Base-by-base conservation (phyloP, 2,888 invertebrate genomes). In the Andrena marginata region DNA sequence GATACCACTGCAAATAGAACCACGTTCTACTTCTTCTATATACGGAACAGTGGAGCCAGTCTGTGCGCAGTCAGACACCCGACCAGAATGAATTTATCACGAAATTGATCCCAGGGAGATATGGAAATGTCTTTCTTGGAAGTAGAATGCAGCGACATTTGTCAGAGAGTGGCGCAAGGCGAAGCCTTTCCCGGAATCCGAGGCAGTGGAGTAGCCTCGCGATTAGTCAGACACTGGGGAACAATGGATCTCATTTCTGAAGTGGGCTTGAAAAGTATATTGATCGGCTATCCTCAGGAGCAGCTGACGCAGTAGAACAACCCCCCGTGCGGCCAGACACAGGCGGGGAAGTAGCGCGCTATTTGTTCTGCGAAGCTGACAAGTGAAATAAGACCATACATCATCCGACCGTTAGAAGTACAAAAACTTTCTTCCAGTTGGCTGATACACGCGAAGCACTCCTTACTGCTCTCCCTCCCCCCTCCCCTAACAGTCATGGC, bases 1-100 rank as follows among this genome's bases (percentile, higher is more conserved):
- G 79, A 79, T 79, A 59, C 2, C 35, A 13, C 20, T n/a, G 49
- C 23, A 78, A 79, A 79, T 69, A 77, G 78, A 54, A 56, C n/a
- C n/a, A 65, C 26, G 79, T 80, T 78, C 79, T 70, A 80, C 79
- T 79, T 77, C 49, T 16, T 4, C 8, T 16, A 29, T 35, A 48
- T 31, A 4, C 23, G n/a, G n/a, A 8, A 10, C 3, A n/a, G 48
- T 31, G n/a, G 31, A 60, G 48, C 16, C 5, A 70, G 42, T 20
- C 23, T 26, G n/a, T 16, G 7, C 42, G 13, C 10, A 23, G 23
- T 26, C 26, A 3, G 26, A 13, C 56, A 10, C 26, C 23, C 7
- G 8, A 64, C 26, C 62, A 23, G 33, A 63, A 63, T 60, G 20
- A 51, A 20, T 51, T 51, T 51, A 51, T 20, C 51, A 8, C 8